Evolutionary conservation across 2,888 invertebrate species (phyloP).

Genomic region (Drosophila melanosoma): DNA sequence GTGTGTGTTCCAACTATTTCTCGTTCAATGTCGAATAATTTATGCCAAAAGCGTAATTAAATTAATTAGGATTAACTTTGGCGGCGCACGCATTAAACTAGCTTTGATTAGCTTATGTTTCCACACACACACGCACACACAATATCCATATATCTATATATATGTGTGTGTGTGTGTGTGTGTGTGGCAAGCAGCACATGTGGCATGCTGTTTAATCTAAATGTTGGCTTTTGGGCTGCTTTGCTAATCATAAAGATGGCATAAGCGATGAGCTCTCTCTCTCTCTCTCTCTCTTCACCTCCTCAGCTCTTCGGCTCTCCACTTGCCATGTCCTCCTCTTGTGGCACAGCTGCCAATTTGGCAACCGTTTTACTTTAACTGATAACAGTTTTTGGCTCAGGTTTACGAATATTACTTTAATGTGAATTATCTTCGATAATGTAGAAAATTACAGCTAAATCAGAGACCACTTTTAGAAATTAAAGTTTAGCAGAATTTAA

Average conservation of each 20-base stretch:
- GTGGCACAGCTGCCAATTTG: constrained; percentile 55
- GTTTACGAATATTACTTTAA: constrained; percentile 9
- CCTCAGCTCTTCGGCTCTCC: not conserved
- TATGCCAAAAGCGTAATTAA: constrained; percentile 79
- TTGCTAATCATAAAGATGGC: constrained; percentile 75
- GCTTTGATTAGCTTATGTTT: constrained; percentile 79
- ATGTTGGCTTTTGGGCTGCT: constrained; percentile 67
- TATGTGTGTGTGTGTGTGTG: constrained; percentile 17
- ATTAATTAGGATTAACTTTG: constrained; percentile 81
- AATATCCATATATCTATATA: constrained; percentile 65
- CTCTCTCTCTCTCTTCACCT: constrained; percentile 7
- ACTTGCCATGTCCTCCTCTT: not conserved
- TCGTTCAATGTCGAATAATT: constrained; percentile 69
- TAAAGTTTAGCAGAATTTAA: not conserved
- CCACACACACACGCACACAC: constrained; percentile 36
- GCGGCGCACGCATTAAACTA: constrained; percentile 79
- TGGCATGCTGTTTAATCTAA: constrained; percentile 71
- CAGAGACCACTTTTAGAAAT: not conserved
- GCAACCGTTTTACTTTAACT: constrained; percentile 24
- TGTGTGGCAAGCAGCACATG: constrained; percentile 49
- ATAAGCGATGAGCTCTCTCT: constrained; percentile 67
- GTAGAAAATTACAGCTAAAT: not conserved
- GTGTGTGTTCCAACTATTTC: constrained; percentile 44
- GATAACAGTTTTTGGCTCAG: constrained; percentile 3
- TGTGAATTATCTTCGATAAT: not conserved